phyloP scores from a whole-genome alignment of 2,888 invertebrate species.

The Actias luna region DNA sequence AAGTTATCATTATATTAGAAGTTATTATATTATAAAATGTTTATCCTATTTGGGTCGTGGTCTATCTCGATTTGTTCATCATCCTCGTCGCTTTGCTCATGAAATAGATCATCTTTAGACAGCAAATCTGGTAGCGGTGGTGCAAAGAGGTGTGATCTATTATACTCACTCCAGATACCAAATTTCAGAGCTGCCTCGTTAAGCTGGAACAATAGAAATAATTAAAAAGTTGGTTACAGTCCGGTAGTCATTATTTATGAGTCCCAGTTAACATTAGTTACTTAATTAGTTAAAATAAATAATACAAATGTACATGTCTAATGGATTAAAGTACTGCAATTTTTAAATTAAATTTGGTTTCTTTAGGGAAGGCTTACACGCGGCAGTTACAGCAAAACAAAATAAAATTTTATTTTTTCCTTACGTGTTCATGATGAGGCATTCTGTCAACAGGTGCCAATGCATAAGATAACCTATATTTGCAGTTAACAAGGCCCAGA shows the following conservation, averaged over 20 bases:
- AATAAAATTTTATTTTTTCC: background rate
- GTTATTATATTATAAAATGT: slow-evolving; percentile 25
- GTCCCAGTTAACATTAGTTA: background rate
- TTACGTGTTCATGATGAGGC: slow-evolving; percentile 35
- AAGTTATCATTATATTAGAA: background rate
- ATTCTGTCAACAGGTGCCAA: slow-evolving; percentile 52
- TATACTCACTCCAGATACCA: slow-evolving; percentile 41
- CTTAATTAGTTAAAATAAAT: background rate
- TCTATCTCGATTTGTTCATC: slow-evolving; percentile 44
- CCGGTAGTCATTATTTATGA: background rate
- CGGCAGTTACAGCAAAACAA: too few relatives aligned
- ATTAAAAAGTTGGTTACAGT: background rate
- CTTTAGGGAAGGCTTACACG: too few relatives aligned
- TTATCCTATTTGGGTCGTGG: slow-evolving; percentile 24
- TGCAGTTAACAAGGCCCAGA: slow-evolving; percentile 57
- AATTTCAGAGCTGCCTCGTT: slow-evolving; percentile 41
- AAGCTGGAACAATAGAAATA: slow-evolving; percentile 34
- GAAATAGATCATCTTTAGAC: slow-evolving; percentile 10
- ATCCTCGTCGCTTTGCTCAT: slow-evolving; percentile 32
- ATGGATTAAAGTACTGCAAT: background rate
- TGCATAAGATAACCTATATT: slow-evolving; percentile 45
- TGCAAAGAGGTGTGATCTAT: slow-evolving; percentile 37
- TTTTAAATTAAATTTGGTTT: too few relatives aligned
- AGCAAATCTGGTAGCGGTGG: slow-evolving; percentile 9
- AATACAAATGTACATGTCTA: too few relatives aligned